These are phyloP conservation scores for Heterohyrax brucei DNA, from an alignment of 2,797 vertebrate species.

Conservation along the genomic window DNA sequence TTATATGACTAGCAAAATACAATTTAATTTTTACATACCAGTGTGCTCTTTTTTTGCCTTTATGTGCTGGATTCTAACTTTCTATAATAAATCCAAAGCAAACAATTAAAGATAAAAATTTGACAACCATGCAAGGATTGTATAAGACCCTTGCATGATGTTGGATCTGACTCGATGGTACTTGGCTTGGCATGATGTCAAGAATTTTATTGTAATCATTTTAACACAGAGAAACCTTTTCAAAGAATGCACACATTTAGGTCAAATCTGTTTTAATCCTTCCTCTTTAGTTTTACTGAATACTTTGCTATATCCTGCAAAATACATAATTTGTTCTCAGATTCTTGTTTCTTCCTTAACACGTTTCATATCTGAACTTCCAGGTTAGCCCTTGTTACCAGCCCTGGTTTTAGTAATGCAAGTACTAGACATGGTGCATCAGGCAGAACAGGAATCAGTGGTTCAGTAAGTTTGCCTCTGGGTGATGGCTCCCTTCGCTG, in stretches of 20 bases:
- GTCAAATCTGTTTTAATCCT: background rate
- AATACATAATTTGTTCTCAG: background rate
- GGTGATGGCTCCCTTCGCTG: background rate
- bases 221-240: background rate
- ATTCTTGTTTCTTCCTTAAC: background rate
- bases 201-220: background rate
- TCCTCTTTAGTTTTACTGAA: background rate
- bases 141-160: background rate
- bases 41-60: background rate
- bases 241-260: background rate
- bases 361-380: background rate
- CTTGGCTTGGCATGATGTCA: background rate
- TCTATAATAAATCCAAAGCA: background rate
- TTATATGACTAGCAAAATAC: background rate
- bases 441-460: background rate
- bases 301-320: background rate
- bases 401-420: background rate
- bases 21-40: background rate
- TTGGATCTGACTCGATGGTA: too few species aligned
- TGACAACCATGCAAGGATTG: background rate
- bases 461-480: background rate
- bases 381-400: too few species aligned
- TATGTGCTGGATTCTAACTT: background rate
- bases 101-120: background rate
- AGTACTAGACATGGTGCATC: accelerated